Evolutionary conservation across 2,113 vertebrate species (phyloP).

Genomic region (Pterophyllum scalare): DNA sequence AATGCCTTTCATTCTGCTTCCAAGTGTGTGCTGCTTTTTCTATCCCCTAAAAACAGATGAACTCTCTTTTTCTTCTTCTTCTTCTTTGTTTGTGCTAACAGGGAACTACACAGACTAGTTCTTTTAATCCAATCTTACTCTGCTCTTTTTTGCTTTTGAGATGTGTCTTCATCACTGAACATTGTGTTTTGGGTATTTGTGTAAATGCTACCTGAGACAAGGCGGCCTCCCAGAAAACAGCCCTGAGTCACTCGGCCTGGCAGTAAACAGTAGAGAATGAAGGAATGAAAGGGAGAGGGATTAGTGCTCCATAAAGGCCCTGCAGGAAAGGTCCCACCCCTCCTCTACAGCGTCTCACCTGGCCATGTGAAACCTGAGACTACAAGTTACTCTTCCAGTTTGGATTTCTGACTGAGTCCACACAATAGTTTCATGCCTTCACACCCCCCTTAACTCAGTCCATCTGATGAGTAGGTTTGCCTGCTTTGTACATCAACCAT

Average conservation of each 20-base stretch:
- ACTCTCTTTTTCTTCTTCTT: too few relatives aligned
- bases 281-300: conserved; percentile 38
- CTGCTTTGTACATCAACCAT: not conserved
- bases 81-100: too few relatives aligned
- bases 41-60: too few relatives aligned
- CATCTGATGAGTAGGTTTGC: not conserved
- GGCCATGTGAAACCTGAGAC: conserved; percentile 38
- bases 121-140: not conserved
- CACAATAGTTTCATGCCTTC: not conserved
- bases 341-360: conserved; percentile 39
- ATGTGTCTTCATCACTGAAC: not conserved
- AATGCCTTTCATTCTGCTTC: not conserved
- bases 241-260: conserved; percentile 4
- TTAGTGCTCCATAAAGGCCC: conserved; percentile 17
- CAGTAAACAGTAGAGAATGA: conserved; percentile 2
- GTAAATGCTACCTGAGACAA: conserved; percentile 14
- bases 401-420: not conserved
- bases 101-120: not conserved
- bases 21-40: too few relatives aligned
- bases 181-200: not conserved
- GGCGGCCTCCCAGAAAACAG: not conserved
- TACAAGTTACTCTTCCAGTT: conserved; percentile 31
- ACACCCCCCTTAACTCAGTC: not conserved
- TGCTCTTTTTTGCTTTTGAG: not conserved
- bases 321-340: not conserved